A percentile compares a stretch with the other conserved stretches of the same genome.
These are phyloP conservation scores for Idris sp. DNA, from an alignment of 1,140 invertebrate species.

Conservation along the genomic window DNA sequence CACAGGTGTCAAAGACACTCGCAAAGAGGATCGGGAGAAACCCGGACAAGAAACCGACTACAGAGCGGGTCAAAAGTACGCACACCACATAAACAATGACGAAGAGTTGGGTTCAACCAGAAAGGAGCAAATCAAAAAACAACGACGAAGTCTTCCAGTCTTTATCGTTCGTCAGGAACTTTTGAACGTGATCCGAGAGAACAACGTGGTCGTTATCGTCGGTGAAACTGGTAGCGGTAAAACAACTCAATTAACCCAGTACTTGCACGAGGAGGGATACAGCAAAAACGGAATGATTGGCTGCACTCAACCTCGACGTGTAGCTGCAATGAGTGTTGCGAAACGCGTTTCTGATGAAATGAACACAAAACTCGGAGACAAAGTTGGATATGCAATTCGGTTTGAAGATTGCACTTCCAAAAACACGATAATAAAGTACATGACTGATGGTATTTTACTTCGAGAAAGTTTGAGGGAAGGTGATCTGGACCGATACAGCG, in stretches of 20 bases:
- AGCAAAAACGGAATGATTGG: slow-evolving; percentile 96
- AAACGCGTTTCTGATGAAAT: slow-evolving; percentile 99
- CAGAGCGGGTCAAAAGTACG: slow-evolving; percentile 95
- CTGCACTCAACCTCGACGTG: slow-evolving; percentile 92
- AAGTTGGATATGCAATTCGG: slow-evolving; percentile 99
- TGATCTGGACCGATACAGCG: slow-evolving; percentile 97
- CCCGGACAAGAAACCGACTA: slow-evolving; percentile 84
- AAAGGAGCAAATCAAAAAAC: slow-evolving; percentile 91
- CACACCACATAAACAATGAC: slow-evolving; percentile 91
- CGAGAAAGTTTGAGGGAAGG: slow-evolving; percentile 96
- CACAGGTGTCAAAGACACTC: slow-evolving; percentile 90
- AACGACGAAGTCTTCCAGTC: slow-evolving; percentile 95
- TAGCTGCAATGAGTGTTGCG: slow-evolving; percentile 99
- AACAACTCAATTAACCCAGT: slow-evolving; percentile 99
- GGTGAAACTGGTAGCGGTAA: slow-evolving; percentile 99
- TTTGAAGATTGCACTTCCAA: slow-evolving; percentile 99
- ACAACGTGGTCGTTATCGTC: slow-evolving; percentile 96
- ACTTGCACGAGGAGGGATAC: slow-evolving; percentile 98
- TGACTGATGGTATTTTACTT: slow-evolving; percentile 99
- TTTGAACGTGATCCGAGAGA: slow-evolving; percentile 95
- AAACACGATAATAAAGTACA: slow-evolving; percentile 96
- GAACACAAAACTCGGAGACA: slow-evolving; percentile 91
- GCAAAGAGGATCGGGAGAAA: slow-evolving; percentile 85
- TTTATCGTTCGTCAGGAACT: slow-evolving; percentile 97
- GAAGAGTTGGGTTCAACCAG: slow-evolving; percentile 90